phyloP scores from a whole-genome alignment of 2,113 vertebrate species.

The Muntiacus muntjak region DNA sequence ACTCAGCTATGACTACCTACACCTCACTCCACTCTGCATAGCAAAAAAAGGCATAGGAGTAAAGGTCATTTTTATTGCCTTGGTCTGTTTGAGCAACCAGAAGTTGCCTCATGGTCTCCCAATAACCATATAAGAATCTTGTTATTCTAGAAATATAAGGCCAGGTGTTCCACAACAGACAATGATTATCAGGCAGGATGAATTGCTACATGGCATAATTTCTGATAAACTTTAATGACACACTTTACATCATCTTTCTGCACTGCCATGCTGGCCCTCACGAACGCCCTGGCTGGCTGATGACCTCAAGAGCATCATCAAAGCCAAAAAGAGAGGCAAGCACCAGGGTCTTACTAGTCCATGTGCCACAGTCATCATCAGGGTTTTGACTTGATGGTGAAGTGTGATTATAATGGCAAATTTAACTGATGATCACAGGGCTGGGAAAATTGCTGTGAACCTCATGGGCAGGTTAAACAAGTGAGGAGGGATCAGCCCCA shows the following conservation, averaged over 20 bases:
- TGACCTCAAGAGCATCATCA: not conserved
- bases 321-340: not conserved
- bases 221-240: not conserved
- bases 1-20: not conserved
- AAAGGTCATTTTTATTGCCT: not conserved
- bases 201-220: not conserved
- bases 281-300: not conserved
- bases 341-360: not conserved
- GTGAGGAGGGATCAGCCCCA: not conserved
- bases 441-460: not conserved
- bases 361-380: not conserved
- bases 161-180: not conserved
- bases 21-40: too few species aligned
- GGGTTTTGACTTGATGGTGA: not conserved
- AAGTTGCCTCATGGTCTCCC: not conserved
- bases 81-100: not conserved
- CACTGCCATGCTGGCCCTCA: not conserved
- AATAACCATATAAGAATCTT: not conserved
- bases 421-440: not conserved
- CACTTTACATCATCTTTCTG: not conserved
- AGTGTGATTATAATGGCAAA: not conserved
- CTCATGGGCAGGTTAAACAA: not conserved
- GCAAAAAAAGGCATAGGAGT: not conserved
- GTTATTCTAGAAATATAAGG: not conserved
- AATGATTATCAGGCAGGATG: not conserved